Conservation (phyloP, 2,888 invertebrate genomes). For the Apocheima hispidaria region DNA sequence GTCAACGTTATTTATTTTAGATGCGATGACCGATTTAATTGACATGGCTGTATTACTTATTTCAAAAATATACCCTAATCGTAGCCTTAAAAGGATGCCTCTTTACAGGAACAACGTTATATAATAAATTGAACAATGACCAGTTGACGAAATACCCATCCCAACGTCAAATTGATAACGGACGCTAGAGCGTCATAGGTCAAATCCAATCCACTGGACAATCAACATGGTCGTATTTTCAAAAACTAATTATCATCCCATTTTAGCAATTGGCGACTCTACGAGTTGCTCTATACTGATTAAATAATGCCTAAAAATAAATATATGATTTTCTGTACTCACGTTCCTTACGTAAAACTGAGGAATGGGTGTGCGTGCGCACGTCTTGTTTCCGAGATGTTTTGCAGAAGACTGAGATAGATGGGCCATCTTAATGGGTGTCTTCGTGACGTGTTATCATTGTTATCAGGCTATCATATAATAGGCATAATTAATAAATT, state of each 20-base stretch:
- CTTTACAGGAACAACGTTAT: too few relatives aligned
- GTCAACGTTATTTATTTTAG: too few relatives aligned
- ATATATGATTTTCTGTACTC: conserved; percentile 23
- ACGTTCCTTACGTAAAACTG: conserved; percentile 19
- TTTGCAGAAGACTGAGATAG: conserved; percentile 40
- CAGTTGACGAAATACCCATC: not conserved
- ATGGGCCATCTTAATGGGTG: conserved; percentile 11
- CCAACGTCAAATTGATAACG: not conserved
- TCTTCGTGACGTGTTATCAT: conserved; percentile 57
- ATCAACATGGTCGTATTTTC: not conserved
- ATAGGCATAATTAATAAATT: not conserved
- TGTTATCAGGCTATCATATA: conserved; percentile 50
- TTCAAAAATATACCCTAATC: too few relatives aligned
- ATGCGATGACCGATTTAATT: too few relatives aligned
- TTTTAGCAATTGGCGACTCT: not conserved
- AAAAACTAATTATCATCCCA: not conserved
- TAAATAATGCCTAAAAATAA: conserved; percentile 10
- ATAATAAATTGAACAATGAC: not conserved
- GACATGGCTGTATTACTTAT: too few relatives aligned
- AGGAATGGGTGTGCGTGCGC: not conserved
- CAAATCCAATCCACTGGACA: not conserved
- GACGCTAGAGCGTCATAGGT: conserved; percentile 4
- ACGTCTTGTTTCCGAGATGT: conserved; percentile 36
- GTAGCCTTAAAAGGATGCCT: too few relatives aligned
- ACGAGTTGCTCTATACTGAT: too few relatives aligned